phyloP scores from a whole-genome alignment of 1,140 invertebrate species.

The Pseudoatta argentina region DNA sequence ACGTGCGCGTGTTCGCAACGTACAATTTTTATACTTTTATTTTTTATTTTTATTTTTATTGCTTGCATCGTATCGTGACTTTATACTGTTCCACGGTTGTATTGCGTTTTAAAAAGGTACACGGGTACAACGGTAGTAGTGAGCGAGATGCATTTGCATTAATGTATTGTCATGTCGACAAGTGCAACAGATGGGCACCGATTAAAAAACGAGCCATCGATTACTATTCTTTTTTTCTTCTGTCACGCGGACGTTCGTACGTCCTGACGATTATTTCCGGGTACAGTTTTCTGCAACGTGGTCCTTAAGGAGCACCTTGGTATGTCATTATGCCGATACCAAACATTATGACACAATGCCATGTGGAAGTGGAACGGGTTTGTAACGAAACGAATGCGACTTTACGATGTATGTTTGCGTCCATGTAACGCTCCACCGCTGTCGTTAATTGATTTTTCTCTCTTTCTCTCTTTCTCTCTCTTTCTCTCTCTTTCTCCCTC shows the following conservation, averaged over 20 bases:
- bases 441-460: constrained; percentile 59
- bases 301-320: not conserved
- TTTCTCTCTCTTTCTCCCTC: constrained; percentile 20
- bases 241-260: not conserved
- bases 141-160: constrained; percentile 48
- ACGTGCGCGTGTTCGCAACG: not conserved
- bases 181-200: constrained; percentile 62
- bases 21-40: not conserved
- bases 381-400: constrained; percentile 6
- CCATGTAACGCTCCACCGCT: constrained; percentile 9
- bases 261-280: constrained; percentile 27
- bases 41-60: constrained; percentile 6
- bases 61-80: not conserved
- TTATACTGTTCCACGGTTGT: constrained; percentile 13
- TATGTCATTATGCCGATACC: not conserved
- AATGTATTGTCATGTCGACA: constrained; percentile 28
- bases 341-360: constrained; percentile 26
- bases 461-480: constrained; percentile 41
- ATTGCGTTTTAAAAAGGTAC: constrained; percentile 18
- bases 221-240: not conserved
- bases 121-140: not conserved
- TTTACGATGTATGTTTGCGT: not conserved
- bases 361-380: constrained; percentile 15
- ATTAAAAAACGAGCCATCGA: constrained; percentile 50
- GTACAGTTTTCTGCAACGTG: not conserved